Base-by-base conservation (phyloP, 2,113 vertebrate genomes). In the Pseudorasbora parva region DNA sequence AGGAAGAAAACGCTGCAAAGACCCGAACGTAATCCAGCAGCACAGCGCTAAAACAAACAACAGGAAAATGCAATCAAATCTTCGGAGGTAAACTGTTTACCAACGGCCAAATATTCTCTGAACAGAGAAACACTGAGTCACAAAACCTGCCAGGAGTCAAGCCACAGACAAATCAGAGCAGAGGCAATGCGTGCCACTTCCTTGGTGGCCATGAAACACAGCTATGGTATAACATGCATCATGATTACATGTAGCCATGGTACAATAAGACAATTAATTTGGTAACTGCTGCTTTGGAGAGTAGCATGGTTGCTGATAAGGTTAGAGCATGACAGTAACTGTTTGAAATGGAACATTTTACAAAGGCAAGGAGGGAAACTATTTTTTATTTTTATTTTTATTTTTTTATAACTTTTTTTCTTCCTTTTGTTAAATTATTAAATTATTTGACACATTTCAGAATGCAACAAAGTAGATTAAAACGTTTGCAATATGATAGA, bases 41-140 rank as follows among this genome's bases (percentile, higher is more conserved):
- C 19, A 30, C 23, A n/a, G 8, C 64, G 69, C 88, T 86, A 82
- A 37, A 49, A 87, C 78, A 87, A 68, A 82, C 66, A 43, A 72
- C 49, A 71, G 66, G 37, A 82, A 69, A 69, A 21, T 60, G 27
- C 11, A 57, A 49, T 76, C 51, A 57, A 76, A 76, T 76, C 49
- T 76, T 56, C 27, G 41, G 74, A 54, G 51, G 11, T 37, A 14
- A 76, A 57, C 27, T 3, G 27, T 76, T 76, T 57, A 76, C 49
- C 10, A n/a, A 23, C 1, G 3, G 27, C 30, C 74, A 76, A 76
- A 76, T 75, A 76, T 37, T 76, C 74, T 57, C 27, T 23, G 27
- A 76, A 37, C 2, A 1, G 45, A 74, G 14, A 47, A 69, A 37
- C n/a, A 51, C 19, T 68, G 45, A 74, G 73, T n/a, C 27, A 57